phyloP scores from a whole-genome alignment of 2,113 vertebrate genomes.

The Lasiurus borealis region DNA sequence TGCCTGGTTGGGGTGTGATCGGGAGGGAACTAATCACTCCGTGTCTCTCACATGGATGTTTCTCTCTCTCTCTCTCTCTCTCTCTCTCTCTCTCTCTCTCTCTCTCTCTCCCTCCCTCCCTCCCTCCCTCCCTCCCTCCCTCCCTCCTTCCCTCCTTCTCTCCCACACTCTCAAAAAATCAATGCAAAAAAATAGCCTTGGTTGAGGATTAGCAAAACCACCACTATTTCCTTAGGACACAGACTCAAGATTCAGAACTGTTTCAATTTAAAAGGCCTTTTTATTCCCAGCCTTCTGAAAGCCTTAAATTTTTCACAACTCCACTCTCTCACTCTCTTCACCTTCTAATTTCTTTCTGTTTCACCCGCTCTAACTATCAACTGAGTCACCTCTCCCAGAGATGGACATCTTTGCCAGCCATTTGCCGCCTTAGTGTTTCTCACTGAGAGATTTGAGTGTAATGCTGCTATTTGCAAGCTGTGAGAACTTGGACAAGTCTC shows the following conservation, averaged over 20 bases:
- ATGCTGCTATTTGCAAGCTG: background rate
- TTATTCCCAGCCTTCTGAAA: background rate
- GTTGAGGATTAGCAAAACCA: too few species aligned
- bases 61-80: too few species aligned
- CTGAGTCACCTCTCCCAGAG: background rate
- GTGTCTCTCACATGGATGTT: too few species aligned
- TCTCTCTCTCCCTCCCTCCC: too few species aligned
- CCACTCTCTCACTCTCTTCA: background rate
- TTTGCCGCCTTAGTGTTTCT: slow-evolving; percentile 15
- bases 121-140: too few species aligned
- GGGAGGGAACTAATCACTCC: too few species aligned
- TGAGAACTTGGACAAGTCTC: background rate
- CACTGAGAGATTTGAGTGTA: background rate
- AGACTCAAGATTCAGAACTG: slow-evolving; percentile 28
- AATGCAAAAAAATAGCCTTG: too few species aligned
- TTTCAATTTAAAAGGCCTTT: slow-evolving; percentile 35
- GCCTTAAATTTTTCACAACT: background rate
- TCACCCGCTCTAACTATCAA: background rate
- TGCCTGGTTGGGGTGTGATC: too few species aligned
- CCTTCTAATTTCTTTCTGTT: background rate
- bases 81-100: too few species aligned
- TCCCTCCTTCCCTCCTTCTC: too few species aligned
- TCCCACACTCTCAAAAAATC: too few species aligned
- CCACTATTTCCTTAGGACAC: slow-evolving; percentile 25
- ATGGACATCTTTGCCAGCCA: background rate